A percentile compares a stretch with the other conserved stretches of the same genome.
Evolutionary conservation across 2,888 invertebrate genomes (phyloP).

Genomic region (Eremobia ochroleuca): DNA sequence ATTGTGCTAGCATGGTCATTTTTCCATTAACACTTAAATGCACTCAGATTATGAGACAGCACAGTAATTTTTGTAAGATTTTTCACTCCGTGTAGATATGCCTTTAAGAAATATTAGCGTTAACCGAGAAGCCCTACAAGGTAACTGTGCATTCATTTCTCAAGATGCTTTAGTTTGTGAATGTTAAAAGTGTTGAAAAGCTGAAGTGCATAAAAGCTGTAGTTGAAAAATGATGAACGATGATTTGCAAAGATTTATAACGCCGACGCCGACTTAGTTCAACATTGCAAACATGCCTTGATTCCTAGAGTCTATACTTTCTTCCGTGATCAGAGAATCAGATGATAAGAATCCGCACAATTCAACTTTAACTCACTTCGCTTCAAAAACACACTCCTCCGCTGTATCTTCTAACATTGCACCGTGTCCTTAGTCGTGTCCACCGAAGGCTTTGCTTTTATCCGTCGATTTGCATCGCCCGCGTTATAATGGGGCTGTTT

Average conservation of each 20-base stretch:
- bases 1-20: too few relatives aligned
- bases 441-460: conserved; percentile 78
- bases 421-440: conserved; percentile 74
- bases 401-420: conserved; percentile 53
- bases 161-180: neutral
- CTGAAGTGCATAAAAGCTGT: neutral
- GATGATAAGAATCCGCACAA: neutral
- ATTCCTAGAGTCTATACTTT: neutral
- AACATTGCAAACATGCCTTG: neutral
- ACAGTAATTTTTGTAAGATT: too few relatives aligned
- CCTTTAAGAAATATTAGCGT: neutral
- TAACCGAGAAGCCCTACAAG: neutral
- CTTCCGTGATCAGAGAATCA: neutral
- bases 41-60: too few relatives aligned
- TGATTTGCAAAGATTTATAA: too few relatives aligned
- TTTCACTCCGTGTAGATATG: too few relatives aligned
- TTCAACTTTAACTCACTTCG: neutral
- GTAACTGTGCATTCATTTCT: neutral
- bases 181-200: neutral
- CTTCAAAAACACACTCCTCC: conserved; percentile 16
- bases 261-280: neutral
- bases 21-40: too few relatives aligned
- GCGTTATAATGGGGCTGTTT: conserved; percentile 77
- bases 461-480: conserved; percentile 75
- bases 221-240: too few relatives aligned